Evolutionary conservation across 2,888 invertebrate species (phyloP).

Genomic region (Apamea anceps): DNA sequence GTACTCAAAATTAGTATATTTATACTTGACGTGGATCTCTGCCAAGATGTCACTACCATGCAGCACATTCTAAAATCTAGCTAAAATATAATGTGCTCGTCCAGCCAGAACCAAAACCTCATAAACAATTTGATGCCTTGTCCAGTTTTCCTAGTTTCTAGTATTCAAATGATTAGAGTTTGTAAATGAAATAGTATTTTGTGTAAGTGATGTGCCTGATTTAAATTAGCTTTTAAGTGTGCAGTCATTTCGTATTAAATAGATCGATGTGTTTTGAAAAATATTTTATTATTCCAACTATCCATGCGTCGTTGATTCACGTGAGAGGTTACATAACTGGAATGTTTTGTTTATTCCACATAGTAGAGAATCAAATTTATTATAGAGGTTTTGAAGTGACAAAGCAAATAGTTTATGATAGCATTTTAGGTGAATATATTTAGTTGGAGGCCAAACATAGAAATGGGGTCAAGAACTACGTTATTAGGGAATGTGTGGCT

Average conservation of each 20-base stretch:
- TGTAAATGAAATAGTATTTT: conserved; percentile 14
- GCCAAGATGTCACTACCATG: conserved; percentile 89
- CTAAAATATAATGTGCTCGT: conserved; percentile 75
- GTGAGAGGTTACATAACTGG: conserved; percentile 48
- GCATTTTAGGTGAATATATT: conserved; percentile 66
- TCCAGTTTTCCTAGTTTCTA: conserved; percentile 31
- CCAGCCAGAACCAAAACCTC: conserved; percentile 59
- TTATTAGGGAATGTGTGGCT: conserved; percentile 64
- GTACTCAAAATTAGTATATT: conserved; percentile 87
- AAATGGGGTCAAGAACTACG: conserved; percentile 70
- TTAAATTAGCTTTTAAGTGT: conserved; percentile 34
- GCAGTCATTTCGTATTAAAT: conserved; percentile 24
- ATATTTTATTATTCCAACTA: conserved; percentile 23
- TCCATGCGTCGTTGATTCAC: conserved; percentile 42
- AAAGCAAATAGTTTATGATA: conserved; percentile 57
- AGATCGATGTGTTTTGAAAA: conserved; percentile 22
- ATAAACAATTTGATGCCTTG: conserved; percentile 50
- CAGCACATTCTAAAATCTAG: conserved; percentile 80
- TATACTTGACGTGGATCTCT: conserved; percentile 86
- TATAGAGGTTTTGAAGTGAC: conserved; percentile 47
- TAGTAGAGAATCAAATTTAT: conserved; percentile 47
- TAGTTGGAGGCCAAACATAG: conserved; percentile 67
- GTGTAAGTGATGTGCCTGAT: conserved; percentile 18
- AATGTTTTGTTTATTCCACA: conserved; percentile 31
- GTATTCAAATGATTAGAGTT: conserved; percentile 27